Evolutionary conservation across 2,797 vertebrate genomes (phyloP), one percentile per base, ranked within the genome.

Genomic region (Myotis planiceps): DNA sequence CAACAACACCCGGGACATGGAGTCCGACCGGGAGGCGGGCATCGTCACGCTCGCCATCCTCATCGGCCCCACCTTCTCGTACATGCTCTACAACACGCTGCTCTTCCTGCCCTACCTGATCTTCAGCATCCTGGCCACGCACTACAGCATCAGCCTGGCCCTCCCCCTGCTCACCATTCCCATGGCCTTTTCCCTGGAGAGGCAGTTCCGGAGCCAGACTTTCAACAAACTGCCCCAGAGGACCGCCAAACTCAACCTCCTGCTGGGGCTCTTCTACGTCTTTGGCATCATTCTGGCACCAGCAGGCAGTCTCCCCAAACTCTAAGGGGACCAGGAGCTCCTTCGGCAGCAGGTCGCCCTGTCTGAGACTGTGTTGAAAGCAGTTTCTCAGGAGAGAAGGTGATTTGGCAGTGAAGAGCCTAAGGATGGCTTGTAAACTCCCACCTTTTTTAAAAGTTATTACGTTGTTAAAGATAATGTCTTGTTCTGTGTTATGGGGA

Each of bases 1-100:
- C 99, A 99, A 99, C 99, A 99, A 99, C 98, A 99, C 99, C 0
- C 98, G 99, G 96, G 99, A 99, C 98, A 99, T 99, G 99, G 99
- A 99, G 97, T 99, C 99, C 0, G 99, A 99, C 98, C 99, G 92
- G 92, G 99, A 99, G 97, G 99, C 99, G 0, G 99, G 99, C 88
- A 99, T 99, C 1, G 99, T 99, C 98, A 99, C 99, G 0, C 92
- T 99, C 97, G 99, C 99, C 97, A 99, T 99, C 98, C 99, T 99
- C 81, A 98, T 99, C 0, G 99, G 99, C 9, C 99, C 99, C 9
- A 99, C 99, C 0, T 97, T 99, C 79, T 99, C 99, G 79, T 99
- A 99, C 18, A 29, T 99, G 37, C 99, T 99, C 92, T 99, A 99
- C 98, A 99, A 98, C 87, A 92, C 99, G 53, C 98, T 99, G 97